Evolutionary conservation across 2,888 invertebrate species (phyloP), one percentile per base, ranked within the genome.

Genomic region (Drosophila kokeensis): DNA sequence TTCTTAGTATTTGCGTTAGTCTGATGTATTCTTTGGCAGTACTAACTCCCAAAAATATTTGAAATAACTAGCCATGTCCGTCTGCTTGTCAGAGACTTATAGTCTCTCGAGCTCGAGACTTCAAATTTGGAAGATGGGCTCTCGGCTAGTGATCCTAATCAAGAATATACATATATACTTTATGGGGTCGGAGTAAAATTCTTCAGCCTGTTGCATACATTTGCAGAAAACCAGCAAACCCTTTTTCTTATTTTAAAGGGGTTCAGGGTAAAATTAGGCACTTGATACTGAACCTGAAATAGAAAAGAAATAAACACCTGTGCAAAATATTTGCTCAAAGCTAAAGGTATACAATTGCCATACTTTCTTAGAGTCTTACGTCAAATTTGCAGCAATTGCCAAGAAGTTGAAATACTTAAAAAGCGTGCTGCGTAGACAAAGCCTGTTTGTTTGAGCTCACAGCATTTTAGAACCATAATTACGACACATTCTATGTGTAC

Each of bases 311-410:
- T 61, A 50, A 79, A 70, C 87, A 84, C 68, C 64, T 89, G 87
- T 89, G 76, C 55, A 71, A 87, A 89, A 84, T 89, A 87, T 84
- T 84, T 89, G 73, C 66, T 42, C 27, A 21, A 71, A 74, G 81
- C 79, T 68, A 60, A 73, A 60, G 71, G 69, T 69, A 83, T 86
- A 89, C 79, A 84, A 73, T 63, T 73, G 55, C 68, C 68, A 61
- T 67, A 70, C 53, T 63, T 67, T 74, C 42, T 66, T 66, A 53
- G 15, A 36, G 7, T 18, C 10, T 32, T 32, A 80, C 81, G 81
- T 76, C 81, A 76, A 63, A 60, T 50, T 42, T 40, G 21, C 29
- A 60, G 61, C 69, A 65, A 52, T 55, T 48, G 24, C 38, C 42
- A 69, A 63, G 75, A 50, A 38, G 24, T 27, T 49, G 18, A 27